Evolutionary conservation across 2,888 invertebrate genomes (phyloP), one percentile per base, ranked within the genome.

Genomic region (Drosophila demipolita): DNA sequence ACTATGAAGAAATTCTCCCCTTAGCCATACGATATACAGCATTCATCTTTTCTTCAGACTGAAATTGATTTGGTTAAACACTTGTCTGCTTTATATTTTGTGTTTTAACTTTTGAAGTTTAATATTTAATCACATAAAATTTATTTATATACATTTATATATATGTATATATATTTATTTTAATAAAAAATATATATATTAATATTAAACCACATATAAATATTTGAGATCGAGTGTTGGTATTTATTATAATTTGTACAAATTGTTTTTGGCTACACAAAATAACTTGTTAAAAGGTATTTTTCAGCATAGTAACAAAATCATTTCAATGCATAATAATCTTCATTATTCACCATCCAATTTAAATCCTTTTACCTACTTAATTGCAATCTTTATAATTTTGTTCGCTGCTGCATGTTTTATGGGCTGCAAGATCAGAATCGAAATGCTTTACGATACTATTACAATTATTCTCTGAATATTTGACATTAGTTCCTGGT

Each of bases 391-490:
- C 20, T 1, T 17, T 5, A 26, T 49, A 20, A 23, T 11, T 6
- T 62, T 57, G 40, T 9, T 54, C n/a, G n/a, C 20, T 36, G 35
- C 36, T 7, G 54, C n/a, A 9, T 5, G 15, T n/a, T 5, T 59
- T 48, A 48, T 17, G 3, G 12, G 20, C 11, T 23, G 5, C 5
- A 23, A 36, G 26, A 42, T 12, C 8, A 33, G 17, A n/a, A 7
- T 8, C 1, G 3, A 62, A 73, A 59, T 66, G 52, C 23, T 63
- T 64, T 61, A n/a, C 36, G 49, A 33, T 57, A 35, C 40, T 42
- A 53, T 55, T 29, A 20, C 40, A 62, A 63, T 80, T 45, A 48
- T 59, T 32, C 42, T 11, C 29, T 35, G 52, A 62, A 62, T 62
- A 12, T 53, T 36, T 9, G 42, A 32, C 33, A 2, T 60, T 60